Conservation (phyloP, 2,797 vertebrate genomes). For the Falco rusticolus region DNA sequence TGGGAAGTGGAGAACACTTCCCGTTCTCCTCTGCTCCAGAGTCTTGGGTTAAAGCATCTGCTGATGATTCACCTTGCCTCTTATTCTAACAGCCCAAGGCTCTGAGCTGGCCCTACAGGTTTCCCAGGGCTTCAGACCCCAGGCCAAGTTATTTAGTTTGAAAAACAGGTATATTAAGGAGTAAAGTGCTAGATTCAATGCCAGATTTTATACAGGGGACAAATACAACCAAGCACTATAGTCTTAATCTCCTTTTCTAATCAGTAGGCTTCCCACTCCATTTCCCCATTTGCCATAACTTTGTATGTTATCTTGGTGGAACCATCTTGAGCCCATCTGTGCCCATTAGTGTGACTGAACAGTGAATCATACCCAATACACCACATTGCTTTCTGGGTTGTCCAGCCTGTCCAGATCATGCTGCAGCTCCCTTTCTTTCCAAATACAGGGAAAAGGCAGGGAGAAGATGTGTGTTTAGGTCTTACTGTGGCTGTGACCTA, state of each 20-base stretch:
- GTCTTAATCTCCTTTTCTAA: background rate
- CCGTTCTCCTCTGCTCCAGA: background rate
- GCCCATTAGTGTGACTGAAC: background rate
- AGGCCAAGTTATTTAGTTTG: constrained; percentile 18
- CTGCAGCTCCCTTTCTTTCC: background rate
- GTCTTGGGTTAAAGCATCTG: background rate
- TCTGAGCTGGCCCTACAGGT: background rate
- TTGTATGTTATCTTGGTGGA: background rate
- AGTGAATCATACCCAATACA: background rate
- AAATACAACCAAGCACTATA: background rate
- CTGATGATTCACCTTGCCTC: background rate
- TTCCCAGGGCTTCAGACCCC: constrained; percentile 1
- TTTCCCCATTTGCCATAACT: background rate
- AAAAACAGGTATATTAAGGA: background rate
- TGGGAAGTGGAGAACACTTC: background rate
- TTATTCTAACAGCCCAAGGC: background rate
- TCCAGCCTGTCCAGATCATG: background rate
- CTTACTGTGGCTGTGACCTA: background rate
- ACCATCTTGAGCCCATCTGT: background rate
- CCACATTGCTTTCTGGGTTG: background rate
- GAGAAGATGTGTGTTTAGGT: background rate
- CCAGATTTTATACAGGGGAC: background rate
- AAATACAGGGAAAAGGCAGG: background rate
- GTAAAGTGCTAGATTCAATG: background rate
- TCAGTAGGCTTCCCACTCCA: background rate